These are phyloP conservation scores for Diadema setosum DNA, from an alignment of 35 echinoderm and acorn worm species.

Conservation along the genomic window DNA sequence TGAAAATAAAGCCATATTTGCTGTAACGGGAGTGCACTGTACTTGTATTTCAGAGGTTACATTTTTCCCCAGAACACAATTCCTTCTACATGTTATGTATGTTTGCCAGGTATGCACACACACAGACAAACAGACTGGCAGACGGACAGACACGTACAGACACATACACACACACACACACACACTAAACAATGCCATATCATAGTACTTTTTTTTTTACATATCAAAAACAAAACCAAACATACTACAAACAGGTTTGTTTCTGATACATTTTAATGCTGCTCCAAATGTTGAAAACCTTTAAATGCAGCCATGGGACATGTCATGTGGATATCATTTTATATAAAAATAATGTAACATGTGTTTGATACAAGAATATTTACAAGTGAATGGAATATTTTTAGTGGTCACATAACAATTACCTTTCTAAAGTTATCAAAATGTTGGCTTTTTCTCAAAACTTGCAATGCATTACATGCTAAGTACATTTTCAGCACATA, in stretches of 20 bases:
- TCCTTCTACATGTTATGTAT: too few relatives aligned
- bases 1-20: too few relatives aligned
- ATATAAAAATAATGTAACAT: slow-evolving; percentile 30
- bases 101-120: neutral
- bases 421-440: neutral
- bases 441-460: neutral
- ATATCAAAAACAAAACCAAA: neutral
- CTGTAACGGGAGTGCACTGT: too few relatives aligned
- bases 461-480: neutral
- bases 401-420: neutral
- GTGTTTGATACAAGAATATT: slow-evolving; percentile 22
- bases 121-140: neutral
- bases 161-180: neutral
- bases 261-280: slow-evolving; percentile 3
- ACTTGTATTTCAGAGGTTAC: too few relatives aligned
- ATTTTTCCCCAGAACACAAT: too few relatives aligned
- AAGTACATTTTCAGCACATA: neutral
- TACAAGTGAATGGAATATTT: slow-evolving; percentile 10
- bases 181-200: neutral
- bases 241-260: neutral
- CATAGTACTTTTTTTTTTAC: neutral
- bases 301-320: neutral
- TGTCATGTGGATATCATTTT: neutral
- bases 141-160: neutral
- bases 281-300: neutral